Evolutionary conservation across 2,888 invertebrate genomes (phyloP), one percentile per base, ranked within the genome.

Genomic region (Eupeodes luniger): DNA sequence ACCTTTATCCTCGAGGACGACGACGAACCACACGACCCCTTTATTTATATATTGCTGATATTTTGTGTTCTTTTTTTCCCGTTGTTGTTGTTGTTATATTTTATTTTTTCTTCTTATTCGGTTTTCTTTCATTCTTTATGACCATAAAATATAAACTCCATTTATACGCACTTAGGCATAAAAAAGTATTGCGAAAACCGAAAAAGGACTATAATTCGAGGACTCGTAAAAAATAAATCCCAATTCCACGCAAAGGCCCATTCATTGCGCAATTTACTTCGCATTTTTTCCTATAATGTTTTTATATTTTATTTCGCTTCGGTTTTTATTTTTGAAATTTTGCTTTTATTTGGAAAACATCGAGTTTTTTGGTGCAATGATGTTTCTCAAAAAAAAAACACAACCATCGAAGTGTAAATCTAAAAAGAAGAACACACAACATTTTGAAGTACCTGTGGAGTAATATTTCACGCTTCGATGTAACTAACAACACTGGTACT

Each of bases 161-260:
- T 88, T 88, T 85, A 88, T 88, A 84, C 87, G 80, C 87, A 88
- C 84, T 88, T 88, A 85, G 81, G 80, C 77, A 84, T 81, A 81
- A 74, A 84, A 76, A 77, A 77, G 70, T 83, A 47, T 47, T 27
- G 19, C 59, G n/a, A 27, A 67, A 40, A 55, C 49, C 49, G 27
- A 70, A 53, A 51, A 51, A 14, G 10, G 36, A 64, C 11, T 2
- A 19, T 12, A 70, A 55, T 44, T 19, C 66, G 62, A 77, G 70
- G 47, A 80, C 80, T 81, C 80, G 62, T 88, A 81, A 80, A 81
- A 70, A 80, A 74, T 80, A 81, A 87, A 87, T 87, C 84, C 84
- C 80, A 72, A 84, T 88, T 85, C 81, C 72, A 84, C 76, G 80
- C 76, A 67, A 67, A 76, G 81, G 27, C 53, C 61, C 72, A 49